Evolutionary conservation across 2,797 vertebrate genomes (phyloP), one percentile per base, ranked within the genome.

Genomic region (Linurgus olivaceus): DNA sequence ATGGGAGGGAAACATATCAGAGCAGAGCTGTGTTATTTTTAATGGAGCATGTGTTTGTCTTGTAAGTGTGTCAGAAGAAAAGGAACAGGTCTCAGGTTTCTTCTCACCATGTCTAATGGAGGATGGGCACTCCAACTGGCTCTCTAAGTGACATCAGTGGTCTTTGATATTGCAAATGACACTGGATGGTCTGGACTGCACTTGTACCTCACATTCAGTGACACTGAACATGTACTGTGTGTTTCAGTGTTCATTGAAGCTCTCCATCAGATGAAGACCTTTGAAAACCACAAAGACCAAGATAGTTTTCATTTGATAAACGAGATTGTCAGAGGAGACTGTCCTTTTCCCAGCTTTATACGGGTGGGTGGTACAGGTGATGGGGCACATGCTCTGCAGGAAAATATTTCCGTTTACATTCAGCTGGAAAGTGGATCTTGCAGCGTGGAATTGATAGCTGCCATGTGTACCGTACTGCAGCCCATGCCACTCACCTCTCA

Each of bases 41-140:
- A 98, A 98, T 94, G 97, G 97, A 97, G 97, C 98, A 98, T 97
- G 97, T 98, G 98, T 98, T 98, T 98, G 98, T 98, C 97, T 98
- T 98, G 95, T 97, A 94, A 90, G 95, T 94, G 96, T 96, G 94
- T 95, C 68, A 68, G 89, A 86, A 90, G 95, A 76, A 87, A 88
- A 91, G 86, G 91, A 71, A 25, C 42, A n/a, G 68, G 61, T 97
- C 97, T 99, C 98, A 0, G 94, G 94, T 99, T 98, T 98, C 98
- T 87, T 87, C 91, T 90, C 94, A 51, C 95, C 74, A 74, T 94
- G 61, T 77, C 62, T 75, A 40, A 44, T 42, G 77, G 54, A 37
- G 44, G 73, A 76, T 37, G 70, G 33, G 57, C 68, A 55, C 65
- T 63, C 61, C 77, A 72, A 68, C 54, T 51, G 65, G 65, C 51